A percentile compares a stretch with the other conserved stretches of the same genome.
Conservation (phyloP, 2,797 vertebrate species). For the Coccyzus lansbergi region DNA sequence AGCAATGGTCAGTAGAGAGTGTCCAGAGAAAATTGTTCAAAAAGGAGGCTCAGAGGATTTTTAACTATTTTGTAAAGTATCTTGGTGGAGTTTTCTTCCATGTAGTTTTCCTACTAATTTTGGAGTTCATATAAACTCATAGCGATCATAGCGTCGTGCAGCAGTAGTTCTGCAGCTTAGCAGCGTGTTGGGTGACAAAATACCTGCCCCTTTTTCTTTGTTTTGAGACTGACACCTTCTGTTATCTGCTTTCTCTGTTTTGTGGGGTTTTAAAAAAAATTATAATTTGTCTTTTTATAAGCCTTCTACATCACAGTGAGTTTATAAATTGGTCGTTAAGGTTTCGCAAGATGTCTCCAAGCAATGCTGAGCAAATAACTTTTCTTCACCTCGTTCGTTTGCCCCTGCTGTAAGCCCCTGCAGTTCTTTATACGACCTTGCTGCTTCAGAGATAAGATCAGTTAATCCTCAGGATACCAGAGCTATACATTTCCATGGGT, state of each 20-base stretch:
- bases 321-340: not conserved
- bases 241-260: not conserved
- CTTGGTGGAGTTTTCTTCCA: not conserved
- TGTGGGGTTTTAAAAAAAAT: not conserved
- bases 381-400: not conserved
- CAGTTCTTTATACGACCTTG: not conserved
- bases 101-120: not conserved
- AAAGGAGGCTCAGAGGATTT: not conserved
- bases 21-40: not conserved
- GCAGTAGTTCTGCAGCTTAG: not conserved
- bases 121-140: not conserved
- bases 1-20: not conserved
- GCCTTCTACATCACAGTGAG: not conserved
- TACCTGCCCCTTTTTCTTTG: not conserved
- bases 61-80: not conserved
- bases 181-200: not conserved
- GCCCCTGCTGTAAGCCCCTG: not conserved
- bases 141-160: not conserved
- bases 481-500: not conserved
- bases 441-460: not conserved
- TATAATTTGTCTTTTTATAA: not conserved
- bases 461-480: not conserved
- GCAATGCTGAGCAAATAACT: not conserved
- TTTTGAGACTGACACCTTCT: not conserved
- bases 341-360: not conserved